These are phyloP conservation scores for Pocillopora meandrina DNA, from an alignment of 92 coral and sea anemone genomes.

Conservation along the genomic window DNA sequence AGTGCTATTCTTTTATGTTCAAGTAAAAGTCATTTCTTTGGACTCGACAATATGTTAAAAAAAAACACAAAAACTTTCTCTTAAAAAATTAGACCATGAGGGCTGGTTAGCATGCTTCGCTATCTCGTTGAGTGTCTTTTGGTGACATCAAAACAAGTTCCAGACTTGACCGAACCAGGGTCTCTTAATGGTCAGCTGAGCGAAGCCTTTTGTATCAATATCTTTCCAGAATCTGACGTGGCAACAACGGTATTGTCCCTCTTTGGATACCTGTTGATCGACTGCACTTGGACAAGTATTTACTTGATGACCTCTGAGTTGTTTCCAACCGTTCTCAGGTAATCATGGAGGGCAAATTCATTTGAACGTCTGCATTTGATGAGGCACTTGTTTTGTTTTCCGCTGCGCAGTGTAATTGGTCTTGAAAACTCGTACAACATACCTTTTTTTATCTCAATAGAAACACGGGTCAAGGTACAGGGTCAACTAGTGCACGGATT, in stretches of 20 bases:
- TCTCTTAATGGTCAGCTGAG: no score
- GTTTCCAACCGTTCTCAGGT: constrained; percentile 67
- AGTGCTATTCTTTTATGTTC: no score
- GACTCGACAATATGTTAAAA: no score
- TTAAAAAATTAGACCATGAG: no score
- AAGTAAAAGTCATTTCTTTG: no score
- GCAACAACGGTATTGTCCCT: constrained; percentile 58
- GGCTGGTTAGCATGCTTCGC: no score
- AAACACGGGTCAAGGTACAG: constrained; percentile 55
- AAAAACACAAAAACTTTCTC: no score
- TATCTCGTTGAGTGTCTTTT: no score
- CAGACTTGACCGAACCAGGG: no score
- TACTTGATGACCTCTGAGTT: constrained; percentile 58
- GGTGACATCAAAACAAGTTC: no score
- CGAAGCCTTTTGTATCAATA: background rate
- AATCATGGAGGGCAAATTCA: background rate
- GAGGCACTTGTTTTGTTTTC: background rate
- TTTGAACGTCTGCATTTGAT: background rate
- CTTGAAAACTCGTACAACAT: background rate
- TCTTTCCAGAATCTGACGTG: constrained; percentile 29
- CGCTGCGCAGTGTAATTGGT: background rate
- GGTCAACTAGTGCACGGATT: constrained; percentile 63
- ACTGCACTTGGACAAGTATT: constrained; percentile 52
- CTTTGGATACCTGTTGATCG: constrained; percentile 45
- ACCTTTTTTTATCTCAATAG: constrained; percentile 10